Base-by-base conservation (phyloP, 2,113 vertebrate genomes). In the Albula goreensis region DNA sequence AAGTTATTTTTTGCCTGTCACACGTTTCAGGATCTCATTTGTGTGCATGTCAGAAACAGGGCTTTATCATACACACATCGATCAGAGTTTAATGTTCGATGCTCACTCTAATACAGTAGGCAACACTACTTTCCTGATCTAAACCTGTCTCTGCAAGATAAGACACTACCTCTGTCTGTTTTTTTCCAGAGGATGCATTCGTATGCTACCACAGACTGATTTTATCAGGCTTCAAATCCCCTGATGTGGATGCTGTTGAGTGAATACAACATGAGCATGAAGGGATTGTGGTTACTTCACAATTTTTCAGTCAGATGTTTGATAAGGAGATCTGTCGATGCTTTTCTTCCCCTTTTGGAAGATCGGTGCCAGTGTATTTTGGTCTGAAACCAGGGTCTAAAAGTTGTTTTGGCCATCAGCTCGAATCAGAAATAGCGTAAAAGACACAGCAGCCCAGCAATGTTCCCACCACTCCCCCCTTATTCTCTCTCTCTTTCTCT, bases 271-370 rank as follows among this genome's bases (percentile, higher is more conserved):
- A 31, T 31, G 70, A 74, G n/a, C 22, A n/a, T 74, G 70, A n/a
- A 1, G 70, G 9, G 70, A 74, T 74, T 31, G n/a, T 8, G 6
- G 70, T 66, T 66, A 66, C 17, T 31, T 74, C 70, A 31, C n/a
- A n/a, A 31, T 5, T 74, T 74, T 70, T 74, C 78, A 90, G 86
- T 90, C 85, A 31, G 74, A 56, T 2, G 79, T 74, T 22, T 81
- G 84, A 83, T 89, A 87, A 84, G 79, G 82, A 84, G 83, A 74
- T 50, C n/a, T 82, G n/a, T 57, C 10, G 17, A 5, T 31, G 81
- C 6, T 11, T 25, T 8, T 50, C 13, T 70, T 41, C 50, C 5
- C 60, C 60, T 4, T 63, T 12, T 63, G 4, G 17, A 63, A n/a
- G 17, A 66, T 22, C 70, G n/a, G 17, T 74, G 60, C 12, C 13